These are phyloP conservation scores for Prionailurus bengalensis DNA, from an alignment of 2,113 vertebrate genomes.

Conservation along the genomic window DNA sequence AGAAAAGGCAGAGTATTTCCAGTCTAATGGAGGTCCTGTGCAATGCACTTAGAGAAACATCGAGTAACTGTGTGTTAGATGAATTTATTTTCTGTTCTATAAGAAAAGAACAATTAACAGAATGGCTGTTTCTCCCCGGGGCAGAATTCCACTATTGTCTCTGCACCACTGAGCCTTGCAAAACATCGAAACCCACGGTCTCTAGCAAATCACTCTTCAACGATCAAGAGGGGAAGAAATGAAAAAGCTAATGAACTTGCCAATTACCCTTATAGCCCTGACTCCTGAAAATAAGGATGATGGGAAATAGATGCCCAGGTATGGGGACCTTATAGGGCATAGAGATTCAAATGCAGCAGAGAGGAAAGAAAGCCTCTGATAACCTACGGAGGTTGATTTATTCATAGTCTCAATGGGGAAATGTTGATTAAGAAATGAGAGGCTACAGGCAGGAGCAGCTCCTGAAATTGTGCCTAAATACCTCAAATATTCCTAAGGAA, in stretches of 20 bases:
- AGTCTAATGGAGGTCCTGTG: not conserved
- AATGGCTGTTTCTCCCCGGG: not conserved
- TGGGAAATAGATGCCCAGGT: not conserved
- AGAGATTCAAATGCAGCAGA: not conserved
- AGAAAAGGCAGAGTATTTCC: not conserved
- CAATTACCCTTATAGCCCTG: not conserved
- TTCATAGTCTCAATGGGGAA: slow-evolving; percentile 21
- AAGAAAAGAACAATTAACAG: slow-evolving; percentile 37
- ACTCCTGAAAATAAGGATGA: not conserved
- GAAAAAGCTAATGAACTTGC: not conserved
- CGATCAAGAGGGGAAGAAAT: slow-evolving; percentile 5
- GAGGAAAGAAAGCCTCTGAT: not conserved
- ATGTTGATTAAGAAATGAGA: slow-evolving; percentile 55
- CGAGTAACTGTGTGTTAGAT: not conserved
- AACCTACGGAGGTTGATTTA: not conserved
- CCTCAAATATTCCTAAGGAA: no score
- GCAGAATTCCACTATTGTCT: not conserved
- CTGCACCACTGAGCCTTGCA: slow-evolving; percentile 26
- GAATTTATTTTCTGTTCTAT: not conserved
- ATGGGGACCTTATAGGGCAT: not conserved
- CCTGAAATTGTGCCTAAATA: no score
- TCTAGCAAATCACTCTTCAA: slow-evolving; percentile 45
- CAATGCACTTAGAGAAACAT: not conserved
- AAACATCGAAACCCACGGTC: not conserved
- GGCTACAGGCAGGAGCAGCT: not conserved